Conservation (phyloP, 23 tunicate species). For the Clavelina lepadiformis region DNA sequence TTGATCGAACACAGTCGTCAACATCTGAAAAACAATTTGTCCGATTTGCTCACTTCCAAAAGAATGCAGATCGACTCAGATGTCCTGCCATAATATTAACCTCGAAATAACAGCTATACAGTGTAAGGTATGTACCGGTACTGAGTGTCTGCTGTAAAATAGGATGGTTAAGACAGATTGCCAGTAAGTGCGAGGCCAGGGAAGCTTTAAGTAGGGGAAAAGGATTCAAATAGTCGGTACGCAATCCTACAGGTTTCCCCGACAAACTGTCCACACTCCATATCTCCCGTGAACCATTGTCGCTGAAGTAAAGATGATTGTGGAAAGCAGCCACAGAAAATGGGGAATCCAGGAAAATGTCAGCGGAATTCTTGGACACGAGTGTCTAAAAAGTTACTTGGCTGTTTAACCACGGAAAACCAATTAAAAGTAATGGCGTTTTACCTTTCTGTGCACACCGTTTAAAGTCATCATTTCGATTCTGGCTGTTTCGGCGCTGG, state of each 20-base stretch:
- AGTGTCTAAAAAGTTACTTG: too few relatives aligned
- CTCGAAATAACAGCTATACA: too few relatives aligned
- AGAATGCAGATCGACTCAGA: too few relatives aligned
- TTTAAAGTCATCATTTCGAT: constrained; percentile 16
- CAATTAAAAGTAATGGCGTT: not conserved
- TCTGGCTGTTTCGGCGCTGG: constrained; percentile 2
- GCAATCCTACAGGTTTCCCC: constrained; percentile 25
- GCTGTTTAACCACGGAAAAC: too few relatives aligned
- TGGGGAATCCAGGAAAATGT: constrained; percentile 1
- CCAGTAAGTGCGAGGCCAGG: not conserved
- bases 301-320: constrained; percentile 13
- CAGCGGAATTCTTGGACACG: not conserved
- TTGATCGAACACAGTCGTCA: constrained; percentile 1
- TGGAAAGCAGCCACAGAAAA: constrained; percentile 21
- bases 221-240: not conserved
- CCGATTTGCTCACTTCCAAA: too few relatives aligned
- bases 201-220: constrained; percentile 11
- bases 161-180: constrained; percentile 10
- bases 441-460: not conserved
- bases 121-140: too few relatives aligned
- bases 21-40: constrained; percentile 1
- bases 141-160: not conserved
- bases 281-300: constrained; percentile 18
- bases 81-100: too few relatives aligned
- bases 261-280: constrained; percentile 33